These are phyloP conservation scores for Xanthia togata DNA, from an alignment of 2,888 invertebrate species.

Conservation along the genomic window DNA sequence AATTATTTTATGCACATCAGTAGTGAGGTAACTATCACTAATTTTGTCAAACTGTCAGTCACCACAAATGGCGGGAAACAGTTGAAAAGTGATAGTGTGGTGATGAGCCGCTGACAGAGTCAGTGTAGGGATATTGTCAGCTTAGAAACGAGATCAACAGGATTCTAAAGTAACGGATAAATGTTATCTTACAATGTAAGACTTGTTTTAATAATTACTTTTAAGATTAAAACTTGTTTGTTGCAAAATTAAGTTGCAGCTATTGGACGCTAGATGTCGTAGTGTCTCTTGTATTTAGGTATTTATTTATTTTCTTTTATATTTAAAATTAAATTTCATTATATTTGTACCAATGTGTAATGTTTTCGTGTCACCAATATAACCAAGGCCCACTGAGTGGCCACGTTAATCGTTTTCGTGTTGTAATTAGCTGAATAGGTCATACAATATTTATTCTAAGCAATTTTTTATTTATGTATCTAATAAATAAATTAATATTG, in stretches of 20 bases:
- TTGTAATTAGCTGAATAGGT: not conserved
- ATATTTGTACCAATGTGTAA: not conserved
- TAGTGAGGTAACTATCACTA: not conserved
- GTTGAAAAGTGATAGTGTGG: not conserved
- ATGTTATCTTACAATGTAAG: not conserved
- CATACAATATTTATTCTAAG: not conserved
- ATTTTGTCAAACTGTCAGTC: not conserved
- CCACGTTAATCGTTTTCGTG: not conserved
- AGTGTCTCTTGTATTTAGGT: not conserved
- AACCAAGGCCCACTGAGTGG: not conserved
- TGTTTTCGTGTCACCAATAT: not conserved
- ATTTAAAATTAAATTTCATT: not conserved
- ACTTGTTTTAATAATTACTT: not conserved
- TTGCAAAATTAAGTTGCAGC: conserved; percentile 14
- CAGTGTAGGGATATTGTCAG: not conserved
- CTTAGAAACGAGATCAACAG: not conserved
- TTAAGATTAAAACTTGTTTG: too few relatives aligned
- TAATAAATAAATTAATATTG: not conserved
- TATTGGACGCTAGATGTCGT: conserved; percentile 59
- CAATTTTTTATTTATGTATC: not conserved
- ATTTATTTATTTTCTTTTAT: not conserved
- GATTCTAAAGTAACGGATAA: not conserved
- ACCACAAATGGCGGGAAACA: not conserved
- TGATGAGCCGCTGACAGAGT: too few relatives aligned
- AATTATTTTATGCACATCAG: too few relatives aligned